phyloP scores from a whole-genome alignment of 2,888 invertebrate species.

The Mimas tiliae region DNA sequence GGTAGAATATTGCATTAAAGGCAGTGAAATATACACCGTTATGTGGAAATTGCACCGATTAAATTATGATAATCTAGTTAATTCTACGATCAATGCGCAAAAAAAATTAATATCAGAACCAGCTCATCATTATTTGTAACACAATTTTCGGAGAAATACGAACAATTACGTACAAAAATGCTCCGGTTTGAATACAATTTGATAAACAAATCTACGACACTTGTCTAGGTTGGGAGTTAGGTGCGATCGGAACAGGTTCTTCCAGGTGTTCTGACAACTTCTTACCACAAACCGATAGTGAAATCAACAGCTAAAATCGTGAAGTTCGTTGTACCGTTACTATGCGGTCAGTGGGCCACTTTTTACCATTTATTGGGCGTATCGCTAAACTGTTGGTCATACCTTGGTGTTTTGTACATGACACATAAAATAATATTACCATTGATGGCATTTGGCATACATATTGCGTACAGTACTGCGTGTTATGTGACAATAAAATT shows the following conservation, averaged over 20 bases:
- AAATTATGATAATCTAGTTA: background rate
- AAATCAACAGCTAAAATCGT: constrained; percentile 52
- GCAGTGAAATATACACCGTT: too few relatives aligned
- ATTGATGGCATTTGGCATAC: constrained; percentile 16
- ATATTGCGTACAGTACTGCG: constrained; percentile 9
- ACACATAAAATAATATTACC: constrained; percentile 17
- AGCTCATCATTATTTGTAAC: background rate
- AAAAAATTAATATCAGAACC: too few relatives aligned
- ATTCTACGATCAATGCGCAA: background rate
- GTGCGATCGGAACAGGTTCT: constrained; percentile 39
- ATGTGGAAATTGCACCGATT: too few relatives aligned
- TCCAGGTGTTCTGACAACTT: constrained; percentile 27
- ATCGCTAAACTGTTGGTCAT: constrained; percentile 52
- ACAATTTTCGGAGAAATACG: background rate
- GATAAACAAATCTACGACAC: constrained; percentile 16
- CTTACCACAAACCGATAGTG: constrained; percentile 55
- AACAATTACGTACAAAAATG: background rate
- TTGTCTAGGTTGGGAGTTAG: constrained; percentile 26
- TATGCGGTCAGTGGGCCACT: constrained; percentile 72
- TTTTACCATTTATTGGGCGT: constrained; percentile 73
- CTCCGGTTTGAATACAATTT: background rate
- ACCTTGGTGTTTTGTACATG: constrained; percentile 26
- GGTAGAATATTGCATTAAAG: too few relatives aligned
- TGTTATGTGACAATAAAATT: background rate
- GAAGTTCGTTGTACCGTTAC: constrained; percentile 67